These are phyloP conservation scores for Brachionus asplanchnoidis DNA, from an alignment of 1,140 invertebrate genomes.

Conservation along the genomic window DNA sequence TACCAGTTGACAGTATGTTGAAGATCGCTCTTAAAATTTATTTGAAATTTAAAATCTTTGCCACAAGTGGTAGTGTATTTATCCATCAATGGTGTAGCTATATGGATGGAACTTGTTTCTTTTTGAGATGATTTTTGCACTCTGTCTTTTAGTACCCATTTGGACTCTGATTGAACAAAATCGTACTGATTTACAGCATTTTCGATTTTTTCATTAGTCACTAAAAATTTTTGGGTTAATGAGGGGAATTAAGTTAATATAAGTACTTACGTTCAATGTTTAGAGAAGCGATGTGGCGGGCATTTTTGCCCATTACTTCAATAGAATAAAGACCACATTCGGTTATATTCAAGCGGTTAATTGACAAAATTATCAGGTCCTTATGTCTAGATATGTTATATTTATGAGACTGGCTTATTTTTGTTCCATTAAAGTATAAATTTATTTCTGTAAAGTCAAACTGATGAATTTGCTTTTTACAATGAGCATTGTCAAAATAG, in stretches of 20 bases:
- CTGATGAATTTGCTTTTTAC: slow-evolving; percentile 34
- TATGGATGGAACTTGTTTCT: neutral
- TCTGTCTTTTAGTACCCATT: neutral
- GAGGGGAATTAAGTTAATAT: no score
- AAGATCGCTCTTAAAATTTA: neutral
- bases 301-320: slow-evolving; percentile 31
- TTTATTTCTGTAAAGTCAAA: slow-evolving; percentile 32
- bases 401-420: slow-evolving; percentile 34
- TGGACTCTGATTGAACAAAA: neutral
- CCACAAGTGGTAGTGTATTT: neutral
- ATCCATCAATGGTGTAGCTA: neutral
- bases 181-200: neutral
- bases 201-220: slow-evolving; percentile 8
- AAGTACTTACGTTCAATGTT: slow-evolving; percentile 4
- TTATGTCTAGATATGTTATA: slow-evolving; percentile 13
- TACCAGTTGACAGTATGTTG: neutral
- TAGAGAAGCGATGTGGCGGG: neutral
- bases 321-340: slow-evolving; percentile 31
- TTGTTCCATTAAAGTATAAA: slow-evolving; percentile 10
- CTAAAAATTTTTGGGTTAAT: neutral
- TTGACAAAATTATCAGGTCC: neutral
- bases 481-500: slow-evolving; percentile 7
- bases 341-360: slow-evolving; percentile 18
- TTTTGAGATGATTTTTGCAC: neutral
- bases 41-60: slow-evolving; percentile 1